A percentile compares a stretch with the other conserved stretches of the same genome.
phyloP scores from a whole-genome alignment of 2,797 vertebrate genomes.

The Thunnus albacares region DNA sequence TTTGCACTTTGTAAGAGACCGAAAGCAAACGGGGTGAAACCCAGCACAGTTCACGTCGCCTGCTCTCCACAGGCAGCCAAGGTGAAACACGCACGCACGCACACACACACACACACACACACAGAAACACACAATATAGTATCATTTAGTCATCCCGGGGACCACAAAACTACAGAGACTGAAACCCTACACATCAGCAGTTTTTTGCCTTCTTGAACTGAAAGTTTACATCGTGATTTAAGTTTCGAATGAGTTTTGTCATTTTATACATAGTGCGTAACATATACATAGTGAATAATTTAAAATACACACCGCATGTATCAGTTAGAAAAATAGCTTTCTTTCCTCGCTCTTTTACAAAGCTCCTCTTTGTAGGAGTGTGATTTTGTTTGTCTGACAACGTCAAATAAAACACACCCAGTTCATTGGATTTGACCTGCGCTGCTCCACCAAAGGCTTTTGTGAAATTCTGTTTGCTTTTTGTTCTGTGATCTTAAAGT shows the following conservation, averaged over 20 bases:
- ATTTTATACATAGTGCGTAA: too few relatives aligned
- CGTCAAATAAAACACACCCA: slow-evolving; percentile 41
- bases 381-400: slow-evolving; percentile 25
- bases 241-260: not conserved
- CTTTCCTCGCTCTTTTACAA: not conserved
- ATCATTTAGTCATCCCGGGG: slow-evolving; percentile 14
- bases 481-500: slow-evolving; percentile 40
- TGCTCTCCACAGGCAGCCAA: slow-evolving; percentile 99
- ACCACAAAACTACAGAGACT: not conserved
- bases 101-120: not conserved
- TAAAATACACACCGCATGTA: not conserved
- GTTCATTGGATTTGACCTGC: slow-evolving; percentile 4
- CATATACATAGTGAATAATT: not conserved
- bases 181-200: slow-evolving; percentile 7
- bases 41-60: slow-evolving; percentile 97
- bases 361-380: not conserved
- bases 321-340: not conserved
- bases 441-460: slow-evolving; percentile 45
- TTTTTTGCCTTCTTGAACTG: slow-evolving; percentile 7
- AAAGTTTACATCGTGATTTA: not conserved
- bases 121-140: not conserved
- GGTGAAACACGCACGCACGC: slow-evolving; percentile 81
- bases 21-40: slow-evolving; percentile 98
- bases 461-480: slow-evolving; percentile 44
- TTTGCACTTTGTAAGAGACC: slow-evolving; percentile 97